These are phyloP conservation scores for Hipposideros armiger DNA, from an alignment of 2,113 vertebrate genomes.

Conservation along the genomic window DNA sequence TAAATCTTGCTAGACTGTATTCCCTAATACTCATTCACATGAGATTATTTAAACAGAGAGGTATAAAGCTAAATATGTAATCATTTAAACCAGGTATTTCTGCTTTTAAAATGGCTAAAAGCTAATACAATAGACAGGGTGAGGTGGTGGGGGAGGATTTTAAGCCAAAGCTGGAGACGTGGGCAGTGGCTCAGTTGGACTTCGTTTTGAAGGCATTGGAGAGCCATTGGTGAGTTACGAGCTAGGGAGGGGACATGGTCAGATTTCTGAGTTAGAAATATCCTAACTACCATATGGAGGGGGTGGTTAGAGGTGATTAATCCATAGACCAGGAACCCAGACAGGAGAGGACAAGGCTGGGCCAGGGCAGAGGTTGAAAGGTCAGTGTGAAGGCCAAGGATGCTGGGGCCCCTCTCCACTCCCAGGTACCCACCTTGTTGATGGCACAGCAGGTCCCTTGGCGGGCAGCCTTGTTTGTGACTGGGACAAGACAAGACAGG, in stretches of 20 bases:
- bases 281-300: background rate
- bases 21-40: background rate
- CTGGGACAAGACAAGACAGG: constrained; percentile 88
- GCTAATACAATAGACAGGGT: background rate
- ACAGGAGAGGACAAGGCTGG: background rate
- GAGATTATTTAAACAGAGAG: background rate
- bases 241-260: background rate
- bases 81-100: background rate
- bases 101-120: background rate
- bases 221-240: background rate
- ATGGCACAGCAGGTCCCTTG: constrained; percentile 85
- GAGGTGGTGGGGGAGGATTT: background rate
- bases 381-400: background rate
- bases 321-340: background rate
- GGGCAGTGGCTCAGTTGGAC: background rate
- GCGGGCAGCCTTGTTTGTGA: constrained; percentile 78
- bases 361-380: background rate
- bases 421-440: constrained; percentile 88
- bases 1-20: background rate
- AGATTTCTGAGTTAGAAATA: background rate
- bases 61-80: background rate
- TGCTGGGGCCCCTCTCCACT: background rate
- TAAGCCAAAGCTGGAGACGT: background rate
- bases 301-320: background rate
- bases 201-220: constrained; percentile 8